phyloP scores from a whole-genome alignment of 2,888 invertebrate genomes.

The Eupithecia dodoneata region DNA sequence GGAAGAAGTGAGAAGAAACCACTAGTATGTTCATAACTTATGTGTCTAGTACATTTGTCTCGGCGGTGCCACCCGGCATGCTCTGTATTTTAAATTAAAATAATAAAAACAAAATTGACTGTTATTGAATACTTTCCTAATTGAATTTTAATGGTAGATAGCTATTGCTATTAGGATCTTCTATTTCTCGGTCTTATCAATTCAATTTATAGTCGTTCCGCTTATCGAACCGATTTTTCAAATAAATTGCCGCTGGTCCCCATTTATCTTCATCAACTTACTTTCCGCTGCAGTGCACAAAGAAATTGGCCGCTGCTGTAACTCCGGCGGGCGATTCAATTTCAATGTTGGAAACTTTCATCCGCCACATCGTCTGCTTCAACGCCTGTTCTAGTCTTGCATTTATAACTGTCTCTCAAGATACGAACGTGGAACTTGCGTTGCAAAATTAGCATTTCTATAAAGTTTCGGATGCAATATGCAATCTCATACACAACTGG shows the following conservation, averaged over 20 bases:
- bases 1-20: no score
- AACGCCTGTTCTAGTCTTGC: slow-evolving; percentile 33
- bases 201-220: slow-evolving; percentile 21
- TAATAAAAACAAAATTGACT: background rate
- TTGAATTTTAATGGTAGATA: background rate
- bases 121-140: background rate
- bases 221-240: slow-evolving; percentile 35
- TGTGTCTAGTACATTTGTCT: no score
- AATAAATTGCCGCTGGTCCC: slow-evolving; percentile 32
- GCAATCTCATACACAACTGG: slow-evolving; percentile 23
- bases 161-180: background rate
- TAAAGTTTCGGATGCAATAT: slow-evolving; percentile 34
- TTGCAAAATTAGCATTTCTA: slow-evolving; percentile 41
- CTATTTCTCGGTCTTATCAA: slow-evolving; percentile 9
- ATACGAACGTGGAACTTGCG: slow-evolving; percentile 38
- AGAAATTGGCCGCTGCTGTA: slow-evolving; percentile 43
- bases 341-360: slow-evolving; percentile 40
- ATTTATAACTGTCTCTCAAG: slow-evolving; percentile 37
- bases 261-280: slow-evolving; percentile 38
- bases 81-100: background rate
- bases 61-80: background rate
- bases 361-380: slow-evolving; percentile 35
- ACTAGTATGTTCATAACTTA: no score
- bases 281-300: slow-evolving; percentile 41
- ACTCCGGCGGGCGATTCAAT: slow-evolving; percentile 39